Evolutionary conservation across 2,888 invertebrate species (phyloP).

Genomic region (Epistrophe grossulariae): DNA sequence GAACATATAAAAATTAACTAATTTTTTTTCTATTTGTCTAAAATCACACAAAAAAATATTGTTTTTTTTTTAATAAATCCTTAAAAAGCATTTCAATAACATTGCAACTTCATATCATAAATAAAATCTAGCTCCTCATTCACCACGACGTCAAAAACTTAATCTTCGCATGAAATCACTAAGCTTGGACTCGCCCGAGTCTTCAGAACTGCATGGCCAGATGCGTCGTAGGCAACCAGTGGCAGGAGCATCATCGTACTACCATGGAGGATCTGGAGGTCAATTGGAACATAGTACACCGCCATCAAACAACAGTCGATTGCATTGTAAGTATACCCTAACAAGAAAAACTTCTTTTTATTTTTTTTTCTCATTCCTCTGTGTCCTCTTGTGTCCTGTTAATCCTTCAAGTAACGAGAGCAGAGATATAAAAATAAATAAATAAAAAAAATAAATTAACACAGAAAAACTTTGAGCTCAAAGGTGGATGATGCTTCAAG

Average conservation of each 20-base stretch:
- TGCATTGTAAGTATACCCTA: slow-evolving; percentile 86
- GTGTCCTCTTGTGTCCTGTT: slow-evolving; percentile 51
- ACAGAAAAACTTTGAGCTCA: slow-evolving; percentile 58
- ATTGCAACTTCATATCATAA: slow-evolving; percentile 68
- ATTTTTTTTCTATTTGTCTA: slow-evolving; percentile 54
- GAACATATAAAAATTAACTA: slow-evolving; percentile 34
- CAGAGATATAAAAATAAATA: slow-evolving; percentile 46
- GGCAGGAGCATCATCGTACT: slow-evolving; percentile 77
- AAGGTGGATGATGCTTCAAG: slow-evolving; percentile 69
- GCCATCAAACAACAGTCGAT: slow-evolving; percentile 86
- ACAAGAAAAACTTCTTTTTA: slow-evolving; percentile 43
- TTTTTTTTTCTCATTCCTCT: slow-evolving; percentile 25
- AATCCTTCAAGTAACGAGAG: slow-evolving; percentile 68
- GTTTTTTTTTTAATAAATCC: not conserved
- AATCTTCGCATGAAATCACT: slow-evolving; percentile 99
- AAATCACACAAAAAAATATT: slow-evolving; percentile 64
- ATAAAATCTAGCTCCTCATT: slow-evolving; percentile 92
- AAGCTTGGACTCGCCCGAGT: slow-evolving; percentile 97
- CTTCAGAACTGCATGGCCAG: slow-evolving; percentile 91
- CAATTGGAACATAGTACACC: slow-evolving; percentile 84
- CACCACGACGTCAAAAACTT: slow-evolving; percentile 97
- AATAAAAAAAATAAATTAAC: slow-evolving; percentile 18
- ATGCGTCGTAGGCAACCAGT: slow-evolving; percentile 87
- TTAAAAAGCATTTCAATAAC: slow-evolving; percentile 61
- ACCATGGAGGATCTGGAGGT: slow-evolving; percentile 83